Conservation (phyloP, 1,140 invertebrate genomes). For the Conus betulinus region DNA sequence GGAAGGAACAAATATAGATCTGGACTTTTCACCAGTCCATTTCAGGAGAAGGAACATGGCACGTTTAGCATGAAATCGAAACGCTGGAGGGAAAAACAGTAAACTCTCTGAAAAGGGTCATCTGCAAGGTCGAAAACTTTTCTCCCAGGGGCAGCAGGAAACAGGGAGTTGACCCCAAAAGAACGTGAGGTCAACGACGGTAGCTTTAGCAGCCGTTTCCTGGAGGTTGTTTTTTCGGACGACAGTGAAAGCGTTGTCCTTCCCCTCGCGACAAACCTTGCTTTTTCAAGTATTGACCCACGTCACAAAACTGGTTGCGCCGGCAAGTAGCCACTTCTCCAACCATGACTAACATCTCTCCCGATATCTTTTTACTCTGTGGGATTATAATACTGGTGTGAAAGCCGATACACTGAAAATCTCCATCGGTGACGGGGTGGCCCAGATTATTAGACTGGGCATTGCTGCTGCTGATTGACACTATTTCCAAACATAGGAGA, state of each 20-base stretch:
- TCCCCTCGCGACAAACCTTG: background rate
- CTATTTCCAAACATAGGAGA: background rate
- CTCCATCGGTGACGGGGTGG: background rate
- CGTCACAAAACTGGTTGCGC: background rate
- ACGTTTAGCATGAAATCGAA: background rate
- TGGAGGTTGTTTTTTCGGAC: background rate
- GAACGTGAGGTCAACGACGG: background rate
- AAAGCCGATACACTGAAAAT: background rate
- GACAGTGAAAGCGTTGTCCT: background rate
- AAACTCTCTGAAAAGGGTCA: slow-evolving; percentile 14
- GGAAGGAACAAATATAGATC: background rate
- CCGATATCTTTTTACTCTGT: background rate
- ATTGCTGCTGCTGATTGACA: background rate
- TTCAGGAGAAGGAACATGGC: background rate
- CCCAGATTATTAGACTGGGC: background rate
- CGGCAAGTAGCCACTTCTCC: background rate
- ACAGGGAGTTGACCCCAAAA: background rate
- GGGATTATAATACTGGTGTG: background rate
- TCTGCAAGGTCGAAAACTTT: slow-evolving; percentile 8
- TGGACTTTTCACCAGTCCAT: background rate
- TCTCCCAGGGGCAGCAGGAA: background rate
- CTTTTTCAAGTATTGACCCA: background rate
- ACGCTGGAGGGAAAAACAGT: background rate
- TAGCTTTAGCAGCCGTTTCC: background rate
- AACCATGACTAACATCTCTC: background rate